These are phyloP conservation scores for Meloidogyne hapla DNA, from an alignment of 1,140 invertebrate genomes.

Conservation along the genomic window DNA sequence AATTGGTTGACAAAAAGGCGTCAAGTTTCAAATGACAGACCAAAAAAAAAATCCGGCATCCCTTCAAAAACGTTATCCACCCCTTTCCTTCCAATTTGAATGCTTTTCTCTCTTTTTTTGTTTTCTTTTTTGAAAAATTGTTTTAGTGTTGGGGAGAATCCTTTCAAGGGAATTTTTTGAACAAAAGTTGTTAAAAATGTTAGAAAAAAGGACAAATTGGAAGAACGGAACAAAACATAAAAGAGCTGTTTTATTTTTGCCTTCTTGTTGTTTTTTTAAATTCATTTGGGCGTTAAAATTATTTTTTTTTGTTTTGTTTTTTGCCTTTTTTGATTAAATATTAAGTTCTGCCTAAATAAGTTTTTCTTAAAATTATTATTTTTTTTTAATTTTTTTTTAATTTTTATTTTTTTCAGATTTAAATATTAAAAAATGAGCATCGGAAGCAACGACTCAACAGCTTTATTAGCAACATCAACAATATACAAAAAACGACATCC, in stretches of 20 bases:
- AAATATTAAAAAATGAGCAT: neutral
- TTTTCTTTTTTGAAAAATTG: neutral
- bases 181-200: neutral
- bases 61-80: neutral
- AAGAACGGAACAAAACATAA: too few species aligned
- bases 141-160: too few species aligned
- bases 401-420: neutral
- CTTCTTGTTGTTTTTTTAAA: too few species aligned
- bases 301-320: too few species aligned
- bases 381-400: neutral
- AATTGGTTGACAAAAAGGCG: constrained; percentile 16
- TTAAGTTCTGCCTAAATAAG: too few species aligned
- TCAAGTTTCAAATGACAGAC: constrained; percentile 11
- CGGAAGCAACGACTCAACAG: neutral
- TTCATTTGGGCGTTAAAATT: too few species aligned
- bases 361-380: too few species aligned
- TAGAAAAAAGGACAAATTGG: neutral
- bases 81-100: neutral
- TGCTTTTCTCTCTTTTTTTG: neutral
- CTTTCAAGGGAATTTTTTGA: neutral
- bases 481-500: constrained; percentile 24
- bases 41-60: neutral
- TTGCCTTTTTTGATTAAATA: too few species aligned
- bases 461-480: neutral
- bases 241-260: too few species aligned